Conservation (phyloP, 2,113 vertebrate species). For the Carlito syrichta region DNA sequence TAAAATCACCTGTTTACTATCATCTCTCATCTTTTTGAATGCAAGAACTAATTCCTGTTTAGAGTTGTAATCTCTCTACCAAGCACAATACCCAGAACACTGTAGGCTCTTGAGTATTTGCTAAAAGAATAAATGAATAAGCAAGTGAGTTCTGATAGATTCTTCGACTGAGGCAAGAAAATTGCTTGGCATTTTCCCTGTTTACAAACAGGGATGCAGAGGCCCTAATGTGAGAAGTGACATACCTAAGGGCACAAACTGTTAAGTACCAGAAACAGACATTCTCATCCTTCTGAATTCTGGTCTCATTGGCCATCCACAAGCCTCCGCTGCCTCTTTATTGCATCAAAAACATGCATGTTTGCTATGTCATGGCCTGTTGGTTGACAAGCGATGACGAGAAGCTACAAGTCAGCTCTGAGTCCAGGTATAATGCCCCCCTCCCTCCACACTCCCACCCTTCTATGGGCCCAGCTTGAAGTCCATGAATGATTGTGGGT, state of each 20-base stretch:
- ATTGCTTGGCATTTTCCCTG: background rate
- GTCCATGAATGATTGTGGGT: background rate
- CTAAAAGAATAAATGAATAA: background rate
- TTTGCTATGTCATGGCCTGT: fast-evolving
- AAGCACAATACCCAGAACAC: background rate
- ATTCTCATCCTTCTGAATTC: background rate
- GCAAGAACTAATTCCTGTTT: background rate
- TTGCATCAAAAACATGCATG: background rate
- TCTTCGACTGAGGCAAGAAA: background rate
- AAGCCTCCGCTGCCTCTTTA: background rate
- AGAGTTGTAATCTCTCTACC: background rate
- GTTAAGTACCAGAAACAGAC: fast-evolving
- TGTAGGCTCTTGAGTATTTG: background rate
- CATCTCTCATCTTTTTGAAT: background rate
- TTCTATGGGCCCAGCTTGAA: background rate
- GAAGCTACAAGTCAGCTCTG: background rate
- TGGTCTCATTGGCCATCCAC: background rate
- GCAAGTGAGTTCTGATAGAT: background rate
- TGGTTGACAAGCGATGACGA: background rate
- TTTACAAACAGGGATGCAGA: background rate
- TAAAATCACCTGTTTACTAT: background rate
- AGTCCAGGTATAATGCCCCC: fast-evolving
- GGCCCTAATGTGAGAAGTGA: background rate
- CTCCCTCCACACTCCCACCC: background rate
- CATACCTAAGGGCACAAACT: background rate